Evolutionary conservation across 1,140 invertebrate genomes (phyloP).

Genomic region (Leucophenga varia): DNA sequence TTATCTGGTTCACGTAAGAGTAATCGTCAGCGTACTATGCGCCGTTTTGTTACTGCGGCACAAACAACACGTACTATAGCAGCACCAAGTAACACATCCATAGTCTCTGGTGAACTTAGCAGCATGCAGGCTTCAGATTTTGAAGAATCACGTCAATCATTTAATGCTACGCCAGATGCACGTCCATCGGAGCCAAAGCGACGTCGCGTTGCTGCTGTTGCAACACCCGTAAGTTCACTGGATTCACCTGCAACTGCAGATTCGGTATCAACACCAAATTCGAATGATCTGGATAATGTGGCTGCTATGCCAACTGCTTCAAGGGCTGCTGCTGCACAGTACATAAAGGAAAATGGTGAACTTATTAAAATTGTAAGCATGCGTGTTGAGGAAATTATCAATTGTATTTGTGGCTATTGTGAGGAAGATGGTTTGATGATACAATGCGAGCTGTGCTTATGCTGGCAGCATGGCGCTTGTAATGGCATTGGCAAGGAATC

Average conservation of each 20-base stretch:
- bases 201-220: conserved; percentile 23
- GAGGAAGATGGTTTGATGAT: conserved; percentile 95
- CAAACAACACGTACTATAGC: conserved; percentile 6
- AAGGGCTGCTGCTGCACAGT: conserved; percentile 28
- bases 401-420: conserved; percentile 75
- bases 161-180: conserved; percentile 28
- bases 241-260: conserved; percentile 32
- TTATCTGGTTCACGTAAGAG: conserved; percentile 39
- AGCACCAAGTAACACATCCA: not conserved
- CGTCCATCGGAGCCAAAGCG: conserved; percentile 23
- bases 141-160: conserved; percentile 32
- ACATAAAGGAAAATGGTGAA: conserved; percentile 63
- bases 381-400: conserved; percentile 80
- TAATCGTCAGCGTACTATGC: conserved; percentile 43
- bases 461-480: conserved; percentile 92
- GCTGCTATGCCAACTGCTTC: conserved; percentile 20
- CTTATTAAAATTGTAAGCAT: conserved; percentile 68
- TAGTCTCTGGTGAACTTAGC: not conserved
- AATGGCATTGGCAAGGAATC: conserved; percentile 77
- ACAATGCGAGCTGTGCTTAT: conserved; percentile 90
- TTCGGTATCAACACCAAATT: conserved; percentile 30
- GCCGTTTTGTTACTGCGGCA: conserved; percentile 23
- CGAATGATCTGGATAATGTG: conserved; percentile 30
- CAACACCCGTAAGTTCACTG: conserved; percentile 25
- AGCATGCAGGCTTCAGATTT: conserved; percentile 13